Base-by-base conservation (phyloP, 2,888 invertebrate species). In the Gastrophysa polygoni region DNA sequence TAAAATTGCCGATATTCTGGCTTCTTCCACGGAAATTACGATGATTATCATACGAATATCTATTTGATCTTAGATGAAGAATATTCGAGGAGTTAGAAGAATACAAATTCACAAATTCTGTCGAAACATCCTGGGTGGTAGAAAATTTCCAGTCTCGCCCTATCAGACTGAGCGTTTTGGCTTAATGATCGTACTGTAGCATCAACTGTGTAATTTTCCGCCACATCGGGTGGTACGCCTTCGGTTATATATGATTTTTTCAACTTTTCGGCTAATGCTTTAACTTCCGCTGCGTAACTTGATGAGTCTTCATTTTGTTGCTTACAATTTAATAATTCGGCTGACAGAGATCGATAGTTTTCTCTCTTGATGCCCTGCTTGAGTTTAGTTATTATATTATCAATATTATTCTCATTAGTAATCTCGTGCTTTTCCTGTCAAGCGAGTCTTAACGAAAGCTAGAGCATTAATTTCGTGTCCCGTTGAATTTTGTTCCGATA, bases 401-500 rank as follows among this genome's bases (percentile, higher is more conserved):
- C 52, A n/a, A 59, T 16, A 10, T 50, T 54, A 20, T 44, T 44
- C 11, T 32, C 57, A 16, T 50, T 50, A n/a, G 51, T 58, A 18
- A 64, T 34, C 51, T 50, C 54, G 56, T n/a, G 43, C 57, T 16
- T 55, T 57, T 48, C 47, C 47, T 57, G 29, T 49, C 49, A 61
- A 49, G 57, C 61, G 61, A 51, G 56, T 61, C 48, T 61, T 61
- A 10, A 64, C 52, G 52, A 48, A 64, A 32, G 60, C 60, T n/a
- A n/a, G n/a, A n/a, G n/a, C n/a, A n/a, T n/a, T n/a, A n/a, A n/a
- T n/a, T n/a, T n/a, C n/a, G n/a, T n/a, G n/a, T n/a, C n/a, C n/a
- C n/a, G n/a, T n/a, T n/a, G n/a, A n/a, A n/a, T n/a, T n/a, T n/a
- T n/a, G n/a, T n/a, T n/a, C n/a, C n/a, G n/a, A n/a, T n/a, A n/a